A percentile compares a stretch with the other conserved stretches of the same genome.
phyloP scores from a whole-genome alignment of 2,888 invertebrate genomes.

The Thereva unica region DNA sequence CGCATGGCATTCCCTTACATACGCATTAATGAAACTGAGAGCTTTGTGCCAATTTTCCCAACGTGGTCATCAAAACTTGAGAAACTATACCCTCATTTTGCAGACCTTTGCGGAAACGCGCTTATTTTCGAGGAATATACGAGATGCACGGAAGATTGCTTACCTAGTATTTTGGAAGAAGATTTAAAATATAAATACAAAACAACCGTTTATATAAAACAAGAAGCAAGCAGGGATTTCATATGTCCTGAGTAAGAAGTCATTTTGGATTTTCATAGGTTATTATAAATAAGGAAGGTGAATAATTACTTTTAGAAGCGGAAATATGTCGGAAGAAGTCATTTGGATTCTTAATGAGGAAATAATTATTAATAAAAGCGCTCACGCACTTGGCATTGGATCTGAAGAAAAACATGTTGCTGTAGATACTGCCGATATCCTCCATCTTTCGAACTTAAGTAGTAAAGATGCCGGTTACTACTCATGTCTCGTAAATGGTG shows the following conservation, averaged over 20 bases:
- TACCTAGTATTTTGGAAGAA: slow-evolving; percentile 29
- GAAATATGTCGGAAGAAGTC: slow-evolving; percentile 27
- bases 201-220: slow-evolving; percentile 26
- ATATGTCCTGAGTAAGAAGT: slow-evolving; percentile 31
- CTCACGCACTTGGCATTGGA: slow-evolving; percentile 29
- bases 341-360: slow-evolving; percentile 35
- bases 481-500: slow-evolving; percentile 34
- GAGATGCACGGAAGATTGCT: slow-evolving; percentile 33
- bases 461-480: slow-evolving; percentile 27
- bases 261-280: not conserved
- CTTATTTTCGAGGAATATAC: slow-evolving; percentile 32
- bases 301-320: slow-evolving; percentile 7
- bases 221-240: slow-evolving; percentile 25
- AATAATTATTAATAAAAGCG: slow-evolving; percentile 14
- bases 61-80: slow-evolving; percentile 22
- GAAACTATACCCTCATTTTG: slow-evolving; percentile 30
- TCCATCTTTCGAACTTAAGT: slow-evolving; percentile 20
- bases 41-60: slow-evolving; percentile 23
- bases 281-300: too few species aligned
- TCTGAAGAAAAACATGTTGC: slow-evolving; percentile 26
- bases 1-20: slow-evolving; percentile 33
- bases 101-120: slow-evolving; percentile 10
- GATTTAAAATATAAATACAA: slow-evolving; percentile 33
- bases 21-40: slow-evolving; percentile 24
- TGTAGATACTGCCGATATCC: slow-evolving; percentile 24